Conservation (phyloP, 2,797 vertebrate species). For the Tokudaia muenninki region DNA sequence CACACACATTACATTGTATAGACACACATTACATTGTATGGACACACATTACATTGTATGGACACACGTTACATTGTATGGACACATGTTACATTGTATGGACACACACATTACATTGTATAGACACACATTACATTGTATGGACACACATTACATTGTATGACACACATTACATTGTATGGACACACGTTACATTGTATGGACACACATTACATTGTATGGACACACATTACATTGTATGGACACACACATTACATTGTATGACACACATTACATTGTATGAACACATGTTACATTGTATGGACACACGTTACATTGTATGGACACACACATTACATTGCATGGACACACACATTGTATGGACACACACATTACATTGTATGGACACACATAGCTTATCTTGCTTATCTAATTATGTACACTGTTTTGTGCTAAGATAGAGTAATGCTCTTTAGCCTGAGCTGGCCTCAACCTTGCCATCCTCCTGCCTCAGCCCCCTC, state of each 20-base stretch:
- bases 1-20: too few species aligned
- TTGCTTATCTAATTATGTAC: not conserved
- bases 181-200: not conserved
- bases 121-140: not conserved
- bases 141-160: not conserved
- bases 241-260: too few species aligned
- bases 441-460: too few species aligned
- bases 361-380: too few species aligned
- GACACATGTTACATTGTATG: too few species aligned
- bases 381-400: rapidly evolving
- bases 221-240: too few species aligned
- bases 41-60: not conserved
- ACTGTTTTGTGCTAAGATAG: not conserved
- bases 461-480: not conserved
- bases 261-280: too few species aligned
- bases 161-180: not conserved
- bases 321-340: not conserved
- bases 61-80: not conserved
- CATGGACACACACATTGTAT: not conserved
- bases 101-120: too few species aligned
- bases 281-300: too few species aligned
- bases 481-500: not conserved
- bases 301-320: not conserved
- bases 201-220: not conserved
- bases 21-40: not conserved